These are phyloP conservation scores for Deilephila porcellus DNA, from an alignment of 2,888 invertebrate species.

Conservation along the genomic window DNA sequence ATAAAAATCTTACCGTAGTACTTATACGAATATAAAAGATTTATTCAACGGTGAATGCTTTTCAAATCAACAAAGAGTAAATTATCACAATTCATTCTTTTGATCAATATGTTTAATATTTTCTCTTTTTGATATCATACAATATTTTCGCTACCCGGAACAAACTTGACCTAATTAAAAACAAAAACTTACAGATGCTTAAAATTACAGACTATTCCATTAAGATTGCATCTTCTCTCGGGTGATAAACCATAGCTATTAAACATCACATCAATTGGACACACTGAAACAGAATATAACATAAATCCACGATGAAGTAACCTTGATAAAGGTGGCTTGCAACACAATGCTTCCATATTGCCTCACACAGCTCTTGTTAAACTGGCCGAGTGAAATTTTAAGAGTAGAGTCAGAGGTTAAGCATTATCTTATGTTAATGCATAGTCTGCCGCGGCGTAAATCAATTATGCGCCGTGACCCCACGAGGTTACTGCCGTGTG, in stretches of 20 bases:
- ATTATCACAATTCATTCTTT: no score
- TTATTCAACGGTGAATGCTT: no score
- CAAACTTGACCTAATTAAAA: no score
- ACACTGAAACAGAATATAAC: background rate
- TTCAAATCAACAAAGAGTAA: no score
- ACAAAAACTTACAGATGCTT: no score
- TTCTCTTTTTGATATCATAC: no score
- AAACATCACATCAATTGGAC: background rate
- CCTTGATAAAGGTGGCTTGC: constrained; percentile 5
- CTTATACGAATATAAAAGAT: no score
- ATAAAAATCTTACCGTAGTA: no score
- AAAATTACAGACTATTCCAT: no score
- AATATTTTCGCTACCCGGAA: no score
- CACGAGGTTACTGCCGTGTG: constrained; percentile 58
- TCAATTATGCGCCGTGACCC: constrained; percentile 82
- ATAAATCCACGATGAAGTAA: constrained; percentile 11
- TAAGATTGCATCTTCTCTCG: no score
- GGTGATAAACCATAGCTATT: background rate
- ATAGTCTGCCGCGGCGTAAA: constrained; percentile 75
- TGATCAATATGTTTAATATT: no score
- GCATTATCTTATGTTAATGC: constrained; percentile 84
- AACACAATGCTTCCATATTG: constrained; percentile 31
- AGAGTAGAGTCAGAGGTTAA: constrained; percentile 78
- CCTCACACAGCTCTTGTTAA: constrained; percentile 51
- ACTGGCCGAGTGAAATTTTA: constrained; percentile 74